phyloP scores from a whole-genome alignment of 2,888 invertebrate genomes.

The Leucoptera coffeella region DNA sequence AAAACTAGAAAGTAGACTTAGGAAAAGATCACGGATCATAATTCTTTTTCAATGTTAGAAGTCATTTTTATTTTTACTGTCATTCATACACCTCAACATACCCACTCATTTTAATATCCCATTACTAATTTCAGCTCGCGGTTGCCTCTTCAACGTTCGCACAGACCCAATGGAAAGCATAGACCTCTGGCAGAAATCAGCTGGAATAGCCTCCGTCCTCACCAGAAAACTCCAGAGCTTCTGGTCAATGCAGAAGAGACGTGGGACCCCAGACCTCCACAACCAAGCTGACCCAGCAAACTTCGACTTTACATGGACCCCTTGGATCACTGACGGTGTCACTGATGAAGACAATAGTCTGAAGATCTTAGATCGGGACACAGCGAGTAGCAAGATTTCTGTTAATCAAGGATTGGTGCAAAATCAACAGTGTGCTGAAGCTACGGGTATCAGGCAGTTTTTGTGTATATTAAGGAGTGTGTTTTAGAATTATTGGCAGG shows the following conservation, averaged over 20 bases:
- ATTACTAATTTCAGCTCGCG: constrained; percentile 27
- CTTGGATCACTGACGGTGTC: constrained; percentile 38
- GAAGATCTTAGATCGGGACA: neutral
- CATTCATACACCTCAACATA: too few species aligned
- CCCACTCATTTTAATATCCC: neutral
- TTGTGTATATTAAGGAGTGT: constrained; percentile 30
- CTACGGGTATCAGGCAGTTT: constrained; percentile 25
- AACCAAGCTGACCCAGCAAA: constrained; percentile 61
- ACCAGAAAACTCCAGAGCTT: constrained; percentile 30
- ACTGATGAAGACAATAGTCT: neutral
- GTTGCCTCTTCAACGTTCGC: constrained; percentile 71
- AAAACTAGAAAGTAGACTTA: too few species aligned
- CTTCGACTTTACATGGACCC: constrained; percentile 67
- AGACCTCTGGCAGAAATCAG: constrained; percentile 53
- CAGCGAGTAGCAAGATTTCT: neutral
- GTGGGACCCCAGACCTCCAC: constrained; percentile 35
- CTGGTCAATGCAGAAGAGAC: constrained; percentile 40
- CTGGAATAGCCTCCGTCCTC: constrained; percentile 33
- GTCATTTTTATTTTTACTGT: too few species aligned
- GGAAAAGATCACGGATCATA: too few species aligned
- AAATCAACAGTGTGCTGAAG: constrained; percentile 15
- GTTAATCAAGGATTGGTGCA: neutral
- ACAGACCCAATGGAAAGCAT: constrained; percentile 75
- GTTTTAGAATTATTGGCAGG: too few species aligned
- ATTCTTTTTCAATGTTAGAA: too few species aligned